phyloP scores from a whole-genome alignment of 2,888 invertebrate genomes.

The Osmoderma eremita region DNA sequence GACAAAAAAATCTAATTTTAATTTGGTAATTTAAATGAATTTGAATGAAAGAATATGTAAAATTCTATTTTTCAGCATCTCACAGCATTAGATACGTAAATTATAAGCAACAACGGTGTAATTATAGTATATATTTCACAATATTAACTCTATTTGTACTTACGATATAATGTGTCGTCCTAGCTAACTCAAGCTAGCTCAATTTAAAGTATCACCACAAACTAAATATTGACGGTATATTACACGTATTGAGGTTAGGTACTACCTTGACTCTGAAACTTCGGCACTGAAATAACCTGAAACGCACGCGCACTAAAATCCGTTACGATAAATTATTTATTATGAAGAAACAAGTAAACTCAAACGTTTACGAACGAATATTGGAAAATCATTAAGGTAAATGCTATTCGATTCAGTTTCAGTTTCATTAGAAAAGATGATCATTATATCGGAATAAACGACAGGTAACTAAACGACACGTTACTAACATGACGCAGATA shows the following conservation, averaged over 20 bases:
- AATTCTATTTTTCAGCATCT: too few species aligned
- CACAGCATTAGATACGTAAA: too few species aligned
- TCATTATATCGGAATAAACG: background rate
- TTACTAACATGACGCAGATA: conserved; percentile 25
- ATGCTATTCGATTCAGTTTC: background rate
- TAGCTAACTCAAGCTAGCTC: background rate
- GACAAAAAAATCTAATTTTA: too few species aligned
- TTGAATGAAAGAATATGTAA: too few species aligned
- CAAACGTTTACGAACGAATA: conserved; percentile 8
- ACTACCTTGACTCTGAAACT: conserved; percentile 18
- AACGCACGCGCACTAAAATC: conserved; percentile 26
- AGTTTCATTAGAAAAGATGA: background rate
- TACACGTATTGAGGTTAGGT: conserved; percentile 25
- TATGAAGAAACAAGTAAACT: background rate
- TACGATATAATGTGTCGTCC: background rate
- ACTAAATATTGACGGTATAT: background rate
- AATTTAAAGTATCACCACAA: conserved; percentile 1
- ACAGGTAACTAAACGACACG: conserved; percentile 4
- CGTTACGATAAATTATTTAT: conserved; percentile 14
- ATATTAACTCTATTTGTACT: conserved; percentile 2
- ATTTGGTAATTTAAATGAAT: too few species aligned
- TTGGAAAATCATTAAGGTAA: conserved; percentile 25
- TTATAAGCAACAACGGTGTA: too few species aligned
- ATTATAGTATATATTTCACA: too few species aligned
- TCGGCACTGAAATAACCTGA: conserved; percentile 32